Percentiles rank a stretch among this genome's conserved stretches.
phyloP scores from a whole-genome alignment of 2,888 invertebrate genomes.

The Noctua janthe region DNA sequence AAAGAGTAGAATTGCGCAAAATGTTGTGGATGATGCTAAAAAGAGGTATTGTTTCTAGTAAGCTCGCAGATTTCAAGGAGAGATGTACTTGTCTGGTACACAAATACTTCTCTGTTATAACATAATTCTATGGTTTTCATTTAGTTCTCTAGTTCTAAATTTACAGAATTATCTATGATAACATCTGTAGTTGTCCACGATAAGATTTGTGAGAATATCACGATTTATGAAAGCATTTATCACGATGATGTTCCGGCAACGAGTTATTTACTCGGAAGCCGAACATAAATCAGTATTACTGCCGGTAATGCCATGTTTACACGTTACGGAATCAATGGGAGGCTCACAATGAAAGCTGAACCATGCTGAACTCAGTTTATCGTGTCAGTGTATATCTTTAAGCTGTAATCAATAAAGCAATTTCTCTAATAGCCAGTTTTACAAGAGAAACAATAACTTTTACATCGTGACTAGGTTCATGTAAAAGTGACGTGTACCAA shows the following conservation, averaged over 20 bases:
- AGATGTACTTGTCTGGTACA: too few species aligned
- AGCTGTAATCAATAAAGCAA: conserved; percentile 46
- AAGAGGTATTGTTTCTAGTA: not conserved
- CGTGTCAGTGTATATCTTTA: conserved; percentile 28
- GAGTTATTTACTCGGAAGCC: conserved; percentile 43
- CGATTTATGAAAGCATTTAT: conserved; percentile 53
- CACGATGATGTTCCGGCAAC: conserved; percentile 52
- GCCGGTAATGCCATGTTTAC: conserved; percentile 44
- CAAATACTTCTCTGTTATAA: not conserved
- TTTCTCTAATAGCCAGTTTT: conserved; percentile 59
- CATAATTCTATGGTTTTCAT: not conserved
- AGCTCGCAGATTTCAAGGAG: not conserved
- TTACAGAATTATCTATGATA: not conserved
- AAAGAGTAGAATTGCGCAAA: conserved; percentile 36
- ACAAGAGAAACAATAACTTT: conserved; percentile 43
- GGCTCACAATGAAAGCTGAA: conserved; percentile 31
- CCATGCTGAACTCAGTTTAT: conserved; percentile 34
- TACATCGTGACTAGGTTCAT: conserved; percentile 59
- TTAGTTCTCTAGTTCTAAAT: not conserved
- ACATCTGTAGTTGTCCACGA: not conserved
- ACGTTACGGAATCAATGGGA: conserved; percentile 42
- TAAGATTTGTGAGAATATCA: conserved; percentile 16
- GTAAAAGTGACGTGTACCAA: conserved; percentile 42
- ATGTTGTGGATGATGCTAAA: not conserved
- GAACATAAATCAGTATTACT: conserved; percentile 55